Percentiles rank a stretch among this genome's conserved stretches.
phyloP scores from a whole-genome alignment of 2,797 vertebrate genomes.

The Loris lydekkerianus region DNA sequence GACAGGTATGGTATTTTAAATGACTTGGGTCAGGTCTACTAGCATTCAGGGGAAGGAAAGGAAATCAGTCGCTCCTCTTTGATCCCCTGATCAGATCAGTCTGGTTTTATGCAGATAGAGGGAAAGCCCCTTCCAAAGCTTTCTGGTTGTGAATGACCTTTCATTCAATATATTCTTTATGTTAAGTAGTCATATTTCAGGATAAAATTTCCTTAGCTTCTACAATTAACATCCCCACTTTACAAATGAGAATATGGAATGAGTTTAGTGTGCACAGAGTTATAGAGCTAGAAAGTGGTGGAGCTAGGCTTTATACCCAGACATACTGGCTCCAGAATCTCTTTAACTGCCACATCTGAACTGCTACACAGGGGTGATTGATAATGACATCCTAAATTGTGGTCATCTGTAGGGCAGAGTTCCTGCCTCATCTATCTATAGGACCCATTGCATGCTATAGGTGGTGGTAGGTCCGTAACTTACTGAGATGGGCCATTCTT shows the following conservation, averaged over 20 bases:
- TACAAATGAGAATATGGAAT: constrained; percentile 37
- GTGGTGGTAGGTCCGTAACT: neutral
- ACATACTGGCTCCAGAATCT: neutral
- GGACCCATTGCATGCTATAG: neutral
- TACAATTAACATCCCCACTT: constrained; percentile 11
- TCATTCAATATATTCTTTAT: too few species aligned
- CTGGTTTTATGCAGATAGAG: too few species aligned
- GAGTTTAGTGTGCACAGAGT: neutral
- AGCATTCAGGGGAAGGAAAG: too few species aligned
- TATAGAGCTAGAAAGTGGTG: neutral
- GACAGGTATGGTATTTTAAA: too few species aligned
- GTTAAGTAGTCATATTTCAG: too few species aligned
- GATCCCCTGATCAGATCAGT: too few species aligned
- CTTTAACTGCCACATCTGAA: neutral
- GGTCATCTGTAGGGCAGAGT: neutral
- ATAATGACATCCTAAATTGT: neutral
- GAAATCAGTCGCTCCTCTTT: too few species aligned
- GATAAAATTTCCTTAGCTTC: too few species aligned
- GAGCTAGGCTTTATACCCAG: neutral
- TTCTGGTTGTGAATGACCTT: too few species aligned
- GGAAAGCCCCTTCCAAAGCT: too few species aligned
- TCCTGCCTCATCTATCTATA: neutral
- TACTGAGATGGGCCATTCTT: neutral
- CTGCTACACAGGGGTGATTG: neutral
- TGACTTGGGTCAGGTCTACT: too few species aligned